Conservation (phyloP, 2,888 invertebrate species). For the Catotricha subobsoleta region DNA sequence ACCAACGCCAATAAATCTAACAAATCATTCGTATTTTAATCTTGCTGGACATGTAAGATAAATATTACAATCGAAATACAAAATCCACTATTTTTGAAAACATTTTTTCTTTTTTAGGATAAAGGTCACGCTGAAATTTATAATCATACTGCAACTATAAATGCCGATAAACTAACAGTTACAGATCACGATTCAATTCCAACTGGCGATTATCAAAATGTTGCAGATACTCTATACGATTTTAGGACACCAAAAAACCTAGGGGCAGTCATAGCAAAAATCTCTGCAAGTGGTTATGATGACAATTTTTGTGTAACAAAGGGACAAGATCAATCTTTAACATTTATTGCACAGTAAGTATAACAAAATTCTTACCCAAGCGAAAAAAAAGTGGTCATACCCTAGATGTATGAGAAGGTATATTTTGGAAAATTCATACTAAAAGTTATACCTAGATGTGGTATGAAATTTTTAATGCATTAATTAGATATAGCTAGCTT, state of each 20-base stretch:
- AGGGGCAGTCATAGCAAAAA: slow-evolving; percentile 44
- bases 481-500: too few relatives aligned
- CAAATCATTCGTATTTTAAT: slow-evolving; percentile 83
- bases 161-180: slow-evolving; percentile 58
- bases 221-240: slow-evolving; percentile 55
- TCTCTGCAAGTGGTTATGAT: slow-evolving; percentile 60
- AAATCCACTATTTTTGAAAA: background rate
- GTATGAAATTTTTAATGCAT: too few relatives aligned
- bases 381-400: too few relatives aligned
- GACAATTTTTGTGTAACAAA: slow-evolving; percentile 61
- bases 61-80: background rate
- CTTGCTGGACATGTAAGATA: slow-evolving; percentile 55
- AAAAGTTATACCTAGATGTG: too few relatives aligned
- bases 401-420: too few relatives aligned
- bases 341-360: slow-evolving; percentile 43
- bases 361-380: background rate
- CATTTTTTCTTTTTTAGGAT: slow-evolving; percentile 28
- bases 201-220: slow-evolving; percentile 49
- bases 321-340: slow-evolving; percentile 35
- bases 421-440: too few relatives aligned
- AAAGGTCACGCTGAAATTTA: slow-evolving; percentile 42
- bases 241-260: slow-evolving; percentile 47
- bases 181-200: slow-evolving; percentile 52
- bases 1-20: slow-evolving; percentile 70
- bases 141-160: slow-evolving; percentile 52